Base-by-base conservation (phyloP, 1,140 invertebrate species). In the Drosophila sp. region DNA sequence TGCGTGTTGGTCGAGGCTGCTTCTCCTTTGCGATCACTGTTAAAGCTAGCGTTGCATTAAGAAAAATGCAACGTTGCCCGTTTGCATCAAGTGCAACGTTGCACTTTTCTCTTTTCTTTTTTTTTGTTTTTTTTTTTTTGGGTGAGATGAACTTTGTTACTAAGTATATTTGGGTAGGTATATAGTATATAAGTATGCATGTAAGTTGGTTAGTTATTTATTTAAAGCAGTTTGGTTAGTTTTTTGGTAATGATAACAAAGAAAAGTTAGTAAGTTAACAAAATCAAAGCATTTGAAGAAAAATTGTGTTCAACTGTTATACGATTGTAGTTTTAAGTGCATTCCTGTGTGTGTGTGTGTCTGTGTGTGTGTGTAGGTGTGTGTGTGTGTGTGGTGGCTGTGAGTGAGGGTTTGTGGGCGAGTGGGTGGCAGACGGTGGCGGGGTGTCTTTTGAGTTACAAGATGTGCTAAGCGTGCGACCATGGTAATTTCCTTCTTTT, bases 381-480 rank as follows among this genome's bases (percentile, higher is more conserved):
- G 57, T 63, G 32, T 60, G 33, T 58, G 29, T 60, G 23, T 74
- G 40, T 68, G 17, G 17, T 17, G 17, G 17, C 17, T 17, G 32
- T 41, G 29, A 70, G 29, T 69, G 17, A 56, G 4, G 57, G 32
- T 62, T 8, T 61, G 50, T 57, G 30, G 29, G 57, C 50, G 11
- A 47, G 17, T 67, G 32, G 25, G 57, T 38, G 25, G 40, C 8
- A 17, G 29, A 35, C n/a, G 35, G 56, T 60, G 61, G 35, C 38
- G 29, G 29, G 29, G 33, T 33, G 11, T 44, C 10, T 47, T 23
- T 35, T 1, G 50, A 72, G 56, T 74, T 74, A 62, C 40, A 76
- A 76, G 73, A 89, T 89, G 83, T 87, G 84, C 84, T 77, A 89
- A 87, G 83, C 83, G 83, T 87, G 83, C 83, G 84, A 80, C 69